Evolutionary conservation across 1,140 invertebrate species (phyloP).

Genomic region (Ceratina japonica): DNA sequence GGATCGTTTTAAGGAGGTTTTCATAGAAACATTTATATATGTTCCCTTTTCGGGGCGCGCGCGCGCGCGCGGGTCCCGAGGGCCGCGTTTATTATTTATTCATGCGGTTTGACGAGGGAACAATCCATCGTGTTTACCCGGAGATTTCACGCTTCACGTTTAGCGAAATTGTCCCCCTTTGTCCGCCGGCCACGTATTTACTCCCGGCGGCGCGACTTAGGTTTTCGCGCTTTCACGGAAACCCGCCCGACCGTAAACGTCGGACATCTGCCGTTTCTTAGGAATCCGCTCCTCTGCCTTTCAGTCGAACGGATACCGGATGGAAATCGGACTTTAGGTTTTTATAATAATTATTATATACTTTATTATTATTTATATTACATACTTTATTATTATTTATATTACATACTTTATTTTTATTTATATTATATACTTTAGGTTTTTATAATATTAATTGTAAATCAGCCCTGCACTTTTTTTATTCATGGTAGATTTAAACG

Average conservation of each 20-base stretch:
- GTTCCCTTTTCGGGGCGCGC: slow-evolving; percentile 62
- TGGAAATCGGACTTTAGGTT: too few relatives aligned
- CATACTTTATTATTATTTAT: too few relatives aligned
- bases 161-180: slow-evolving; percentile 67
- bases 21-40: slow-evolving; percentile 78
- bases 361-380: too few relatives aligned
- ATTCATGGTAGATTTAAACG: too few relatives aligned
- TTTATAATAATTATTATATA: too few relatives aligned
- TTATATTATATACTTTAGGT: too few relatives aligned
- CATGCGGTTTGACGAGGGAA: slow-evolving; percentile 74
- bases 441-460: too few relatives aligned
- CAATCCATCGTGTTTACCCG: slow-evolving; percentile 73
- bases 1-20: slow-evolving; percentile 70
- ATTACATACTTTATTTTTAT: too few relatives aligned
- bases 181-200: slow-evolving; percentile 57
- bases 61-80: slow-evolving; percentile 12
- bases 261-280: slow-evolving; percentile 56
- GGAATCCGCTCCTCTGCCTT: too few relatives aligned
- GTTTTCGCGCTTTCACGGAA: slow-evolving; percentile 55
- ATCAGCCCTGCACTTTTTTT: too few relatives aligned
- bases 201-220: slow-evolving; percentile 21
- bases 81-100: slow-evolving; percentile 72
- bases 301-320: too few relatives aligned
- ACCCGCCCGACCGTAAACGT: slow-evolving; percentile 49
- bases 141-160: slow-evolving; percentile 68